These are phyloP conservation scores for Drosophila anomalipes DNA, from an alignment of 2,888 invertebrate genomes.

Conservation along the genomic window DNA sequence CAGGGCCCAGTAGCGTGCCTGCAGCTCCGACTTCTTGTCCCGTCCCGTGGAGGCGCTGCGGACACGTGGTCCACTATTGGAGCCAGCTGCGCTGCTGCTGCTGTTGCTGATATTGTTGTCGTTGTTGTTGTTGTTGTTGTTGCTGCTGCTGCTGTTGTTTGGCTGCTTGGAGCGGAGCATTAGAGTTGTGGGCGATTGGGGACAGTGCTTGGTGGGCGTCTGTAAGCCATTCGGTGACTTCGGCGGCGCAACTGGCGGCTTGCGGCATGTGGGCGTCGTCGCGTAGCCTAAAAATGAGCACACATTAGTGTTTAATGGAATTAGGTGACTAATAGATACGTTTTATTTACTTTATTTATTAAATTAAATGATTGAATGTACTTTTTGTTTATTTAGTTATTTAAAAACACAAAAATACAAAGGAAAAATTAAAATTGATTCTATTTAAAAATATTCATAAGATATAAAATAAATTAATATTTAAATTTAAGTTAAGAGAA, in stretches of 20 bases:
- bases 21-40: conserved; percentile 94
- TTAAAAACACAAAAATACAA: not conserved
- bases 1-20: conserved; percentile 97
- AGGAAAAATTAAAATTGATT: not conserved
- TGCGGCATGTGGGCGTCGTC: conserved; percentile 63
- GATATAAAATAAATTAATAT: not conserved
- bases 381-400: too few species aligned
- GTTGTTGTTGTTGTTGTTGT: not conserved
- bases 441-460: fast-evolving
- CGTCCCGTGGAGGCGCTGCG: conserved; percentile 94
- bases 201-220: conserved; percentile 71
- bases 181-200: conserved; percentile 58
- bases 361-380: not conserved
- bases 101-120: conserved; percentile 1
- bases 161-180: conserved; percentile 38
- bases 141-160: not conserved
- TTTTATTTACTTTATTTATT: not conserved
- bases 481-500: not conserved
- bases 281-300: conserved; percentile 41
- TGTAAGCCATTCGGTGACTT: conserved; percentile 76
- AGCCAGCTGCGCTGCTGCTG: conserved; percentile 4
- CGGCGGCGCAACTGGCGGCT: conserved; percentile 79
- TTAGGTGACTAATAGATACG: not conserved
- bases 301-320: not conserved
- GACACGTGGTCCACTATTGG: conserved; percentile 87